Evolutionary conservation across 2,888 invertebrate species (phyloP).

Genomic region (Latheticus oryzae): DNA sequence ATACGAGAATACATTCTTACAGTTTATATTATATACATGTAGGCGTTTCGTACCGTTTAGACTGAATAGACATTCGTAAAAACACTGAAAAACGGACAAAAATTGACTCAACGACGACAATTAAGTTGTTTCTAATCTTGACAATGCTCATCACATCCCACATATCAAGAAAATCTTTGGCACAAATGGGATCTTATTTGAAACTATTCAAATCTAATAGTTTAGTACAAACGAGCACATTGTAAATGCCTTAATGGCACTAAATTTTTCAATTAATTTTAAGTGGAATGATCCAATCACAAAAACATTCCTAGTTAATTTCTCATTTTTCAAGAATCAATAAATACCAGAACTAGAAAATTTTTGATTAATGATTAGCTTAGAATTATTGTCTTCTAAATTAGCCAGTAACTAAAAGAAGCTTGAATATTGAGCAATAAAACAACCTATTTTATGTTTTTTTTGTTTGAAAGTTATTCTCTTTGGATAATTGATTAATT

Average conservation of each 20-base stretch:
- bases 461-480: slow-evolving; percentile 13
- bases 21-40: slow-evolving; percentile 31
- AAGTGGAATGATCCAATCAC: slow-evolving; percentile 34
- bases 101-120: slow-evolving; percentile 4
- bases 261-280: background rate
- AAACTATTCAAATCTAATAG: slow-evolving; percentile 14
- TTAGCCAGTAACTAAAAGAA: slow-evolving; percentile 2
- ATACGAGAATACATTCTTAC: slow-evolving; percentile 35
- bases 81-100: slow-evolving; percentile 14
- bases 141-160: slow-evolving; percentile 16
- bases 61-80: background rate
- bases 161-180: slow-evolving; percentile 37
- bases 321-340: slow-evolving; percentile 16
- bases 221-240: slow-evolving; percentile 13
- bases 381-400: slow-evolving; percentile 29
- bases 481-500: slow-evolving; percentile 11
- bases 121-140: slow-evolving; percentile 20
- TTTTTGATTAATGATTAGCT: slow-evolving; percentile 22
- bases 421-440: slow-evolving; percentile 27
- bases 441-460: slow-evolving; percentile 7
- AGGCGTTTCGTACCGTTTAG: slow-evolving; percentile 8
- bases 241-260: slow-evolving; percentile 10
- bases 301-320: slow-evolving; percentile 3
- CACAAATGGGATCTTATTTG: slow-evolving; percentile 21
- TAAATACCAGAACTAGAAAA: slow-evolving; percentile 21